Evolutionary conservation across 1,140 invertebrate species (phyloP), one percentile per base, ranked within the genome.

Genomic region (Micrasema minimum): DNA sequence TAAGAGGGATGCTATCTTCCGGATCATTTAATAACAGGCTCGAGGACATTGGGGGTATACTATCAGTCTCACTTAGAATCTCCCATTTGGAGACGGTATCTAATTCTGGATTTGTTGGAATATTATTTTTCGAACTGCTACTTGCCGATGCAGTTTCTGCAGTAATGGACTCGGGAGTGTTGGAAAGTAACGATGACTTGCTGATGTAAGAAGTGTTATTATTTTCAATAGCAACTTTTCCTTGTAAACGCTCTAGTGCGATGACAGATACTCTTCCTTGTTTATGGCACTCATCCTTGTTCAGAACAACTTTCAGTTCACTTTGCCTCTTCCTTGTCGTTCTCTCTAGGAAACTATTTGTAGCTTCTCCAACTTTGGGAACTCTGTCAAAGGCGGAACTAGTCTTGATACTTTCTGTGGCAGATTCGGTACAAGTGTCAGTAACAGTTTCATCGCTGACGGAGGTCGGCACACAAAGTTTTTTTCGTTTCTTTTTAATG

Each of bases 401-500:
- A 43, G 78, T 76, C 73, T 84, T 82, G 65, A 83, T 79, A 65
- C 76, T 81, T 43, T 84, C 83, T 64, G 80, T 74, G 9, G 74
- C 50, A 35, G 20, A 66, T 48, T 50, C 41, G 35, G 71, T 46
- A 20, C 51, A 62, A 66, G 51, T 69, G 46, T 85, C 82, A 62
- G 80, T 75, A 10, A 75, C 46, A 26, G 26, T 67, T 46, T 50
- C 41, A 48, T 74, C 61, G 20, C 51, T 67, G 62, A 46, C 66
- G 45, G 51, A 48, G 0, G 66, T 57, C 20, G 67, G 35, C 9
- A 57, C 12, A 55, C 57, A 79, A 18, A 79, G 74, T 79, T 91
- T 92, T 76, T 93, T 92, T 78, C 94, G 95, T 78, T 94, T 96
- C 75, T 91, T 93, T 75, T 93, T 93, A 14, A 92, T 83, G 14